Conservation (phyloP, 1,140 invertebrate genomes). For the Doryteuthis pealeii region DNA sequence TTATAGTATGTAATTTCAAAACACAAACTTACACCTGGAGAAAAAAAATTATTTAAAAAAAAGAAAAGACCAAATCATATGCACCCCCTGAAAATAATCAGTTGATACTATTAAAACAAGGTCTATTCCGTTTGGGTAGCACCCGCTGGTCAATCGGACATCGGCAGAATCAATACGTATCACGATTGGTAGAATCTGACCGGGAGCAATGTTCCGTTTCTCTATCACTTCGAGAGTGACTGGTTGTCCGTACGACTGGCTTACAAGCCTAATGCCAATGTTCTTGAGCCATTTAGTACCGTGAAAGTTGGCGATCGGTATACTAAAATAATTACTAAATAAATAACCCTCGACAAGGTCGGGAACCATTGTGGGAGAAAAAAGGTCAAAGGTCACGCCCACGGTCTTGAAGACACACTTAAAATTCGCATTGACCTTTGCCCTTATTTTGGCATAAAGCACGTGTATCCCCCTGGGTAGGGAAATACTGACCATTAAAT, state of each 20-base stretch:
- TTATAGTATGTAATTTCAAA: too few species aligned
- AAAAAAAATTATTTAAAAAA: slow-evolving; percentile 53
- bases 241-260: slow-evolving; percentile 27
- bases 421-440: slow-evolving; percentile 40
- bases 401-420: slow-evolving; percentile 35
- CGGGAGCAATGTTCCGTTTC: slow-evolving; percentile 40
- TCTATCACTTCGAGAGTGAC: slow-evolving; percentile 24
- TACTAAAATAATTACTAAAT: slow-evolving; percentile 36
- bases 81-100: slow-evolving; percentile 29
- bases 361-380: slow-evolving; percentile 41
- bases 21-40: too few species aligned
- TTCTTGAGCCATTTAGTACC: slow-evolving; percentile 42
- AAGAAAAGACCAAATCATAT: slow-evolving; percentile 52
- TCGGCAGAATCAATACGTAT: slow-evolving; percentile 22
- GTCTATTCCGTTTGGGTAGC: slow-evolving; percentile 23
- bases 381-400: slow-evolving; percentile 33
- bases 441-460: slow-evolving; percentile 39
- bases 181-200: slow-evolving; percentile 40
- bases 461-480: slow-evolving; percentile 43
- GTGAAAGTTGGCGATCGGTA: slow-evolving; percentile 47
- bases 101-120: slow-evolving; percentile 40
- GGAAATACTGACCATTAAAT: slow-evolving; percentile 38
- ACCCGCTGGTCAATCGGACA: slow-evolving; percentile 18
- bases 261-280: slow-evolving; percentile 31
- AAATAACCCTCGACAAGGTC: slow-evolving; percentile 47